Conservation (phyloP, 2,888 invertebrate genomes). For the Drosophila hamatofila region DNA sequence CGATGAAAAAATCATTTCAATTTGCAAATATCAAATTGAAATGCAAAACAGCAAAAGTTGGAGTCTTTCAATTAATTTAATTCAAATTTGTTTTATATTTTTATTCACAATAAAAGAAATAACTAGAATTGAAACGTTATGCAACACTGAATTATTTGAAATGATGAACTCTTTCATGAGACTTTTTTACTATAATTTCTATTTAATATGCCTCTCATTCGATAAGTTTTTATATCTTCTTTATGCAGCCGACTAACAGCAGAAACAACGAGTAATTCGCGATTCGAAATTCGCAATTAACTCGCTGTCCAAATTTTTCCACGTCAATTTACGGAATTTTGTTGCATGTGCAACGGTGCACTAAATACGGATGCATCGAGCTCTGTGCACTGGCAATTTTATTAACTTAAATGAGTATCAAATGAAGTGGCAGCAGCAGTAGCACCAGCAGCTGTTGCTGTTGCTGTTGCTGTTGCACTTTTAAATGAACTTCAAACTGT, state of each 20-base stretch:
- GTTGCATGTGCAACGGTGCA: conserved; percentile 20
- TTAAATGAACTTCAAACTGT: conserved; percentile 54
- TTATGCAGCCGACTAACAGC: background rate
- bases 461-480: conserved; percentile 21
- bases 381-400: conserved; percentile 34
- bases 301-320: conserved; percentile 28
- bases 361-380: conserved; percentile 21
- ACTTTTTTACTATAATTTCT: background rate
- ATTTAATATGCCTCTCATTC: background rate
- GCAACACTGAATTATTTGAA: background rate
- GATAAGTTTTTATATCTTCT: background rate
- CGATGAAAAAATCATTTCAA: background rate
- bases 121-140: background rate
- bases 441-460: conserved; percentile 1
- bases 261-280: conserved; percentile 2
- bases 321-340: conserved; percentile 40
- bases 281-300: conserved; percentile 16
- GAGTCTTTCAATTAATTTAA: background rate
- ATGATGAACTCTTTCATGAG: too few relatives aligned
- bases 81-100: too few relatives aligned
- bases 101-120: background rate
- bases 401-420: conserved; percentile 56
- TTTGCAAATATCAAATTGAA: background rate
- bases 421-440: conserved; percentile 46
- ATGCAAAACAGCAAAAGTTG: background rate